Evolutionary conservation across 2,113 vertebrate species (phyloP).

Genomic region (Epinephelus cyanopodus): DNA sequence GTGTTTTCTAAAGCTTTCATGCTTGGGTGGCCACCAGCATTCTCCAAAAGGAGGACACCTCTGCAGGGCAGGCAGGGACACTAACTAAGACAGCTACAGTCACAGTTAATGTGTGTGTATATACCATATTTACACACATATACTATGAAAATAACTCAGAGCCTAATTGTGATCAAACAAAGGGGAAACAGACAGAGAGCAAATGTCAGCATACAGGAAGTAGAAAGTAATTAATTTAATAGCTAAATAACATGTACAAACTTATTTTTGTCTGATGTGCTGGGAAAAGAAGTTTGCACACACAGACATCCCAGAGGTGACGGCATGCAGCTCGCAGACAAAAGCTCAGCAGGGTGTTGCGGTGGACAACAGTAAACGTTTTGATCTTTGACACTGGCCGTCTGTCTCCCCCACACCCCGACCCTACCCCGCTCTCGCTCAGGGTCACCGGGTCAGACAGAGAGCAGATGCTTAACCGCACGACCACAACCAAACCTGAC

Average conservation of each 20-base stretch:
- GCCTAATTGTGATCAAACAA: neutral
- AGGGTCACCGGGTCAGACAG: constrained; percentile 66
- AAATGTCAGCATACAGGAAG: neutral
- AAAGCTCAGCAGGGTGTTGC: constrained; percentile 49
- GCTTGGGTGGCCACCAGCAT: constrained; percentile 26
- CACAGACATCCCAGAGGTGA: constrained; percentile 1
- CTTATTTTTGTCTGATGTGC: neutral
- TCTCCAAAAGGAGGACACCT: constrained; percentile 38
- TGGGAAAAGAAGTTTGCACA: neutral
- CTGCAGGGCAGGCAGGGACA: constrained; percentile 21
- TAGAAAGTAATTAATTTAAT: neutral
- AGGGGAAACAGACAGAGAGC: neutral
- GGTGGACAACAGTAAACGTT: constrained; percentile 64
- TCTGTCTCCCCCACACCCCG: constrained; percentile 43
- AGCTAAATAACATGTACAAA: neutral
- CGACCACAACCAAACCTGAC: constrained; percentile 58
- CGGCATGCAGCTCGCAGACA: constrained; percentile 14
- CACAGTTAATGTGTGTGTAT: neutral
- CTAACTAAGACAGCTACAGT: constrained; percentile 20
- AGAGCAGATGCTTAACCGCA: constrained; percentile 74
- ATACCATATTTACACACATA: neutral
- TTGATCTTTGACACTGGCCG: constrained; percentile 64
- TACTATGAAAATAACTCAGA: constrained; percentile 3
- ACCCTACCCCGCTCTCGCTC: constrained; percentile 17
- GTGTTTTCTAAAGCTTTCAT: constrained; percentile 59